Conservation (phyloP, 1,140 invertebrate species). For the Venturia canescens region DNA sequence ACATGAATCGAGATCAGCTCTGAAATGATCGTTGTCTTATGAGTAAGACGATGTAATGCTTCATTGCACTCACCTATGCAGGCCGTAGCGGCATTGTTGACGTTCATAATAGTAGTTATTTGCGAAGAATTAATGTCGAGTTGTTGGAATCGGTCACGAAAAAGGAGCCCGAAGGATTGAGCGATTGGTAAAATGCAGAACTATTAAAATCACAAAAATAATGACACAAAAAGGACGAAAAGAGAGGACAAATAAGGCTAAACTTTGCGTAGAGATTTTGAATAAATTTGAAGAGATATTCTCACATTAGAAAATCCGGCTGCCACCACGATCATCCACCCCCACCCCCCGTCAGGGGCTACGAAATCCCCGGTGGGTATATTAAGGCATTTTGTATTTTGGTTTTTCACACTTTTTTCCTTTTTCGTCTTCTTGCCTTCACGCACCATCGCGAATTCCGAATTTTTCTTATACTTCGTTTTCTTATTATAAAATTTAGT, state of each 20-base stretch:
- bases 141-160: constrained; percentile 78
- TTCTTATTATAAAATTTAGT: not conserved
- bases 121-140: constrained; percentile 80
- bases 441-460: not conserved
- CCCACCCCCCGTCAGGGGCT: constrained; percentile 81
- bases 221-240: constrained; percentile 63
- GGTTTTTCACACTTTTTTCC: not conserved
- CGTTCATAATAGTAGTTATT: constrained; percentile 82
- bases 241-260: not conserved
- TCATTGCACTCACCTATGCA: constrained; percentile 76
- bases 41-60: no score
- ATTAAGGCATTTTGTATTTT: not conserved
- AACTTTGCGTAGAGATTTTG: not conserved
- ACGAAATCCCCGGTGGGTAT: constrained; percentile 63
- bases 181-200: constrained; percentile 80
- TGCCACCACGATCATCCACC: constrained; percentile 81
- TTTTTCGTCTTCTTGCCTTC: not conserved
- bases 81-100: constrained; percentile 80
- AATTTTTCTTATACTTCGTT: not conserved
- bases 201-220: constrained; percentile 67
- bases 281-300: not conserved
- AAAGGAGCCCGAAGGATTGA: constrained; percentile 83
- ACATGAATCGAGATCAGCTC: no score
- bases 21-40: no score
- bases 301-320: constrained; percentile 79